These are phyloP conservation scores for Caranx melampygus DNA, from an alignment of 2,113 vertebrate species.

Conservation along the genomic window DNA sequence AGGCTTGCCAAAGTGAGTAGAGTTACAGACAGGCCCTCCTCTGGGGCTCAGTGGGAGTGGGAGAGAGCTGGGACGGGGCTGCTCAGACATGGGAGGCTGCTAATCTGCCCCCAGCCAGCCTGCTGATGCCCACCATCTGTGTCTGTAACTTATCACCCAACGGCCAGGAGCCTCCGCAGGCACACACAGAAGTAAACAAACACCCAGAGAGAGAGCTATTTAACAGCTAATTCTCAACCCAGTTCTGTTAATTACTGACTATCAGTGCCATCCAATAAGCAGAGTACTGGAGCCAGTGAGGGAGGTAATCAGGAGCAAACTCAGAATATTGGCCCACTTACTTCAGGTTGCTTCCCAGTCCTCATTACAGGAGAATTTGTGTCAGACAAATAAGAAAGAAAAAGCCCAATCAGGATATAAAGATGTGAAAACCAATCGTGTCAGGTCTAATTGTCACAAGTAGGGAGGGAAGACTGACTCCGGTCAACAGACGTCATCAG, in stretches of 20 bases:
- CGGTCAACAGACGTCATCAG: constrained; percentile 29
- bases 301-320: constrained; percentile 21
- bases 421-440: not conserved
- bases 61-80: constrained; percentile 49
- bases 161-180: constrained; percentile 70
- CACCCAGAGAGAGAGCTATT: constrained; percentile 62
- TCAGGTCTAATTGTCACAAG: constrained; percentile 38
- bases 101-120: constrained; percentile 78
- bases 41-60: constrained; percentile 74
- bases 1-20: constrained; percentile 77
- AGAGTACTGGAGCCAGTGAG: not conserved
- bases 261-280: constrained; percentile 51
- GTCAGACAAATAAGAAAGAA: not conserved
- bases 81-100: constrained; percentile 71
- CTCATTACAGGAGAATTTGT: constrained; percentile 20
- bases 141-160: constrained; percentile 79
- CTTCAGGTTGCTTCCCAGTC: constrained; percentile 27
- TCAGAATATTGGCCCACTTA: constrained; percentile 6
- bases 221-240: constrained; percentile 61
- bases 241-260: constrained; percentile 59
- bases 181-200: constrained; percentile 73
- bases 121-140: constrained; percentile 84
- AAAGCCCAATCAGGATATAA: not conserved
- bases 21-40: constrained; percentile 79
- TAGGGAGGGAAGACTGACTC: constrained; percentile 5